phyloP scores from a whole-genome alignment of 2,113 vertebrate genomes.

The Synodontis membranacea region DNA sequence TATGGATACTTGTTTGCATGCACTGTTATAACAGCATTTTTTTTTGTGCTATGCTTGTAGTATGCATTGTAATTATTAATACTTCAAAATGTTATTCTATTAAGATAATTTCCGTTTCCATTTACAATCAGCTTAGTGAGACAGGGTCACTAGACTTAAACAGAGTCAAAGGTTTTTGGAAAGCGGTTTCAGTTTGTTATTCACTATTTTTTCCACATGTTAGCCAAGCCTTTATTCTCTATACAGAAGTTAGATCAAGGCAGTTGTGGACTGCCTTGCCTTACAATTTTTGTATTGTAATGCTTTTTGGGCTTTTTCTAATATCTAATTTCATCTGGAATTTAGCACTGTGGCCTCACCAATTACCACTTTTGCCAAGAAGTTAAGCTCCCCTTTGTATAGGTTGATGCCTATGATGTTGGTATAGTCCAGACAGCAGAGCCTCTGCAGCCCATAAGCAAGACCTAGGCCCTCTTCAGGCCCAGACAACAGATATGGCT shows the following conservation, averaged over 20 bases:
- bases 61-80: too few relatives aligned
- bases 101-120: neutral
- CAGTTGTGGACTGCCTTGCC: neutral
- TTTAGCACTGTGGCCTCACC: neutral
- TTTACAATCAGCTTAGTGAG: neutral
- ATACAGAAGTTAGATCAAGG: too few relatives aligned
- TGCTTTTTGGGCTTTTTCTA: neutral
- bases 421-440: too few relatives aligned
- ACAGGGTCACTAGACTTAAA: neutral
- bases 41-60: neutral
- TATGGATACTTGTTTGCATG: neutral
- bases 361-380: too few relatives aligned
- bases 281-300: too few relatives aligned
- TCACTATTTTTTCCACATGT: neutral
- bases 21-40: too few relatives aligned
- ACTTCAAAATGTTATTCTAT: neutral
- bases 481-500: too few relatives aligned
- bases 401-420: too few relatives aligned
- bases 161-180: neutral
- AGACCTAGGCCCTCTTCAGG: too few relatives aligned
- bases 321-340: neutral
- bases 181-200: neutral
- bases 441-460: too few relatives aligned
- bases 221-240: neutral
- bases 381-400: too few relatives aligned